phyloP scores from a whole-genome alignment of 2,113 vertebrate species.

The Desmodus rotundus region DNA sequence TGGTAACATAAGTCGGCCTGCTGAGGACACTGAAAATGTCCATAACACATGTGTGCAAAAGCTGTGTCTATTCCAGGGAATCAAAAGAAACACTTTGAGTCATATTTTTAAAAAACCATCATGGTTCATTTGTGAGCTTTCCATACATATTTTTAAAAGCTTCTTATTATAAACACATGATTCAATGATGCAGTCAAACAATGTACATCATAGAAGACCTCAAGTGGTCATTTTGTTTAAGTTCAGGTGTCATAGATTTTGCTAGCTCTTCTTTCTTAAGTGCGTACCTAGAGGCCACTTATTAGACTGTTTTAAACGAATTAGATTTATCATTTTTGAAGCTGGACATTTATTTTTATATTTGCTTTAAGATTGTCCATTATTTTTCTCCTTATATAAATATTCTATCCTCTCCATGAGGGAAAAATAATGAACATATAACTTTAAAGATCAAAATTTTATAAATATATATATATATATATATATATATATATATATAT shows the following conservation, averaged over 20 bases:
- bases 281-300: background rate
- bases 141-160: background rate
- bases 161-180: background rate
- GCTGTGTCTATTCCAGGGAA: background rate
- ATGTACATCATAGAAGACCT: background rate
- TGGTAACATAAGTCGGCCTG: background rate
- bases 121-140: constrained; percentile 6
- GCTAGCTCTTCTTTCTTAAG: background rate
- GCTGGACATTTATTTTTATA: background rate
- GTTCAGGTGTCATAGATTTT: background rate
- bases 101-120: background rate
- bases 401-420: background rate
- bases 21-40: background rate
- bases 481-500: background rate
- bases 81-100: constrained; percentile 35
- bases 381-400: background rate
- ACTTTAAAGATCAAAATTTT: background rate
- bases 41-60: background rate
- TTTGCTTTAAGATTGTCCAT: background rate
- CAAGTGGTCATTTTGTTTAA: background rate
- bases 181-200: background rate
- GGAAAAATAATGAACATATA: background rate
- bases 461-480: background rate
- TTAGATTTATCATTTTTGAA: background rate
- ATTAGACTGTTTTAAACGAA: background rate